phyloP scores from a whole-genome alignment of 1,140 invertebrate genomes.

The Amphibalanus amphitrite region DNA sequence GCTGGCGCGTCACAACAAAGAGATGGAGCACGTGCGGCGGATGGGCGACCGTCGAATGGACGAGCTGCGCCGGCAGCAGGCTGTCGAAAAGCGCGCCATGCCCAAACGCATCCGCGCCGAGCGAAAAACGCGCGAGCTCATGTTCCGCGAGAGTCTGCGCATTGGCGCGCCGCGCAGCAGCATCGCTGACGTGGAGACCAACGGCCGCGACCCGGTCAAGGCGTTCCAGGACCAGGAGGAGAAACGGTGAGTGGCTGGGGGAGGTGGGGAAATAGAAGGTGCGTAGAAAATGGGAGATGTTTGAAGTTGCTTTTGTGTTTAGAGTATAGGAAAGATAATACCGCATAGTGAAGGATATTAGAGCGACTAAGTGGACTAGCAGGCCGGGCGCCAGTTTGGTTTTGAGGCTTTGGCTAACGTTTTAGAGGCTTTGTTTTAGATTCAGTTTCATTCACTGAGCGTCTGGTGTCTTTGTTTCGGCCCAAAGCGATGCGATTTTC shows the following conservation, averaged over 20 bases:
- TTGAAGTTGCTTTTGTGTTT: too few species aligned
- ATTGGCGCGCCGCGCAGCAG: constrained; percentile 41
- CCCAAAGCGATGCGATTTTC: too few species aligned
- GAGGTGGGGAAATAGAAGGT: too few species aligned
- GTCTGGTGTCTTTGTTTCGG: too few species aligned
- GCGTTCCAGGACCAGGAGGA: constrained; percentile 29
- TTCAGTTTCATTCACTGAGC: too few species aligned
- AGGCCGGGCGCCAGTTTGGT: too few species aligned
- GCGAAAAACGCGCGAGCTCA: constrained; percentile 86
- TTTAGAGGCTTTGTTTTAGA: too few species aligned
- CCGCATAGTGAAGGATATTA: too few species aligned
- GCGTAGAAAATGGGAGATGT: too few species aligned
- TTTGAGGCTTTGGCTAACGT: too few species aligned
- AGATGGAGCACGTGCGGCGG: constrained; percentile 73
- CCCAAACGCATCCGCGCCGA: constrained; percentile 85
- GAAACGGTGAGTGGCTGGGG: not conserved
- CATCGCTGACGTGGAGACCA: constrained; percentile 45
- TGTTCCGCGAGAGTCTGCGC: constrained; percentile 52
- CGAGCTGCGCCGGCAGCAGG: constrained; percentile 73
- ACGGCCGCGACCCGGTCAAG: constrained; percentile 73
- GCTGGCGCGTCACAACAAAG: constrained; percentile 77
- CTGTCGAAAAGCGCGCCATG: constrained; percentile 68
- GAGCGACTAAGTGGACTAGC: too few species aligned
- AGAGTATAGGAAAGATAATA: too few species aligned
- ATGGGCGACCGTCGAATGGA: constrained; percentile 80